Base-by-base conservation (phyloP, 2,797 vertebrate genomes). In the Oophaga sylvatica region DNA sequence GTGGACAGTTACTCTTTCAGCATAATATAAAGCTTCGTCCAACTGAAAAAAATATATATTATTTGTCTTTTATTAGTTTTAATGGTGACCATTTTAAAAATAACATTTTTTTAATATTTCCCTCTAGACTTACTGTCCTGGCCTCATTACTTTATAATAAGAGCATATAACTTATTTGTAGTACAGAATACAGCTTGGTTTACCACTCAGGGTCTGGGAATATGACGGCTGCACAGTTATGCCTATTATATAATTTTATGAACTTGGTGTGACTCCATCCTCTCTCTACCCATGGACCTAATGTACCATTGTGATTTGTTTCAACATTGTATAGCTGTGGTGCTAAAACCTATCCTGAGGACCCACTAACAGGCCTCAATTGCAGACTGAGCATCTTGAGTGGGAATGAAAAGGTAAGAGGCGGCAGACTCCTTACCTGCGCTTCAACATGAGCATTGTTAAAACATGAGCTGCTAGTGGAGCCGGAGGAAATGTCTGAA, bases 401-500 rank as follows among this genome's bases (percentile, higher is more conserved):
- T 77, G 83, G 31, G 31, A 73, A 63, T 63, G 57, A 75, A 60
- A 77, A 76, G 71, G 41, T 67, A 26, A 26, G 29, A 62, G 60
- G 62, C 29, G n/a, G 71, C 31, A 45, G 53, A 26, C 62, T 1
- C 19, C 71, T 78, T 60, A 78, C 83, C 73, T 85, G 59, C 22
- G 22, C 26, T 67, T 78, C 73, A 65, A 41, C 60, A 29, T 20
- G n/a, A 84, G 29, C 63, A 85, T 78, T 77, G 83, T 56, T 78
- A 85, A 65, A 85, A 65, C 83, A 85, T 85, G 73, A 77, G 73
- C 73, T 67, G 73, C 73, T 77, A 85, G 83, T 78, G 29, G 62
- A 67, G 83, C 83, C 83, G 1, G 41, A 77, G 83, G 83, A 85
- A 48, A 78, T 85, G 71, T 84, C 26, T 84, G 65, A 84, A 84